phyloP scores from a whole-genome alignment of 2,113 vertebrate genomes.

The Pterocles gutturalis region DNA sequence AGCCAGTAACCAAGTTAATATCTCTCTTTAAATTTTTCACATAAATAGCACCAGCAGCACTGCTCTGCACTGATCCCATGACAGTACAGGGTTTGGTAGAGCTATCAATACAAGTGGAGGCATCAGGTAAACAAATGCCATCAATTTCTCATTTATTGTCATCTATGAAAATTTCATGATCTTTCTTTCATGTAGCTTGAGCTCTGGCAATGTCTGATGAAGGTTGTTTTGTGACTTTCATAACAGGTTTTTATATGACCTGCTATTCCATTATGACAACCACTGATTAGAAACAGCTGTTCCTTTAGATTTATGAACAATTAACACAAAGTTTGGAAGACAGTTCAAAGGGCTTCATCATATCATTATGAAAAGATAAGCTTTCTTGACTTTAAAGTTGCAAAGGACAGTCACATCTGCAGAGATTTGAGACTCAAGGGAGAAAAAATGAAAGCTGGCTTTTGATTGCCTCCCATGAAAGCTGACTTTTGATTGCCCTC shows the following conservation, averaged over 20 bases:
- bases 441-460: not conserved
- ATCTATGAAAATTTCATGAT: not conserved
- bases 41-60: not conserved
- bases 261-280: not conserved
- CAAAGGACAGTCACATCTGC: not conserved
- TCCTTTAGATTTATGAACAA: not conserved
- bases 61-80: not conserved
- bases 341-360: not conserved
- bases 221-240: not conserved
- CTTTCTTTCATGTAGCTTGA: not conserved
- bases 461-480: not conserved
- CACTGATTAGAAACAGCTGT: not conserved
- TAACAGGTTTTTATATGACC: not conserved
- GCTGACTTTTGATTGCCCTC: too few species aligned
- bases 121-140: not conserved
- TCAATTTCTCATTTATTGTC: not conserved
- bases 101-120: not conserved
- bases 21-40: not conserved
- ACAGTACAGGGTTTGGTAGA: not conserved
- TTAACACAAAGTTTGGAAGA: not conserved
- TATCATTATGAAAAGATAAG: not conserved
- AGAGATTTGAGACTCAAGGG: rapidly evolving
- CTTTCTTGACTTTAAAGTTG: not conserved
- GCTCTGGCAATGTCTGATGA: not conserved
- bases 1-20: not conserved